Base-by-base conservation (phyloP, 2,888 invertebrate genomes). In the Leptura quadrifasciata region DNA sequence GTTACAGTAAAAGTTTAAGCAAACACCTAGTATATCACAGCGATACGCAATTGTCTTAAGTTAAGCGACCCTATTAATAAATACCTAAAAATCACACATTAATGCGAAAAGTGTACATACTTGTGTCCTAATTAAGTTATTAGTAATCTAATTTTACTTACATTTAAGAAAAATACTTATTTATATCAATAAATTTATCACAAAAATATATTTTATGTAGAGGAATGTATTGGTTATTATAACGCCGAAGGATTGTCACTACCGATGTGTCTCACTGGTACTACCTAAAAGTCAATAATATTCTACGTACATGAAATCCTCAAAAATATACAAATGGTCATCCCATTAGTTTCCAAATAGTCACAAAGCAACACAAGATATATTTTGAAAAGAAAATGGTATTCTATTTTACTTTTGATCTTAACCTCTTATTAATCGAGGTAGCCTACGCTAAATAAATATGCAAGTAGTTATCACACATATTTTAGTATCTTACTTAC, bases 11-110 rank as follows among this genome's bases (percentile, higher is more conserved):
- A 60, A 75, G 64, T 73, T 69, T 63, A 78, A 61, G 47, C 27
- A 71, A 71, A 84, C 86, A 84, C 86, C 83, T 84, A 80, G 86
- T 86, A 86, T 86, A 86, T 86, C 71, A 80, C 76, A 82, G 72
- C 54, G 81, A 86, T 86, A 86, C 82, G 85, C 86, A 86, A 86
- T 85, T 80, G 81, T 74, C 67, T 76, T 77, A 76, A 74, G 70
- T 61, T 71, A 71, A 71, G 71, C 71, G 21, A 21, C 52, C 70
- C 39, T 61, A 61, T 57, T 9, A 63, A 69, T 55, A 58, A 39
- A 69, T 58, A 69, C 18, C 18, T 47, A 47, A 47, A 17, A 47
- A 39, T 31, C 17, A 27, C 47, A 55, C n/a, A 24, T 21, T 60
- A 47, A 47, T 47, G n/a, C 47, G n/a, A 47, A 47, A 15, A 47